Evolutionary conservation across 2,797 vertebrate genomes (phyloP).

Genomic region (Notolabrus celidotus): DNA sequence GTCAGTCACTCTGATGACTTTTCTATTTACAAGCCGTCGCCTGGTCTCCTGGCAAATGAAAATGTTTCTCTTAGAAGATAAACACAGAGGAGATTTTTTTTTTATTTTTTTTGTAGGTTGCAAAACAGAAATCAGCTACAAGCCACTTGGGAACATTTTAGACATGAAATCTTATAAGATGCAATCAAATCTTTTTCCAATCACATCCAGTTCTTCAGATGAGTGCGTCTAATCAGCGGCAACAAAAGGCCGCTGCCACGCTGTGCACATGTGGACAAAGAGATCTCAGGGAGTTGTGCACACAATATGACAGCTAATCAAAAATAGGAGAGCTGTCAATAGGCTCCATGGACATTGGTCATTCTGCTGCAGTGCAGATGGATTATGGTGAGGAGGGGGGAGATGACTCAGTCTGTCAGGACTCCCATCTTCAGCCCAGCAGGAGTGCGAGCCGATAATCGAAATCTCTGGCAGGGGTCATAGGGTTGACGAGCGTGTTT

Average conservation of each 20-base stretch:
- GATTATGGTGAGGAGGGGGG: slow-evolving; percentile 39
- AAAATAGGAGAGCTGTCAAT: slow-evolving; percentile 55
- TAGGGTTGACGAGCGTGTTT: slow-evolving; percentile 58
- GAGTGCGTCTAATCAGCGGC: slow-evolving; percentile 35
- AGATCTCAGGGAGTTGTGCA: slow-evolving; percentile 17
- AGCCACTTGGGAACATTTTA: slow-evolving; percentile 28
- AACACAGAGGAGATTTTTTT: slow-evolving; percentile 17
- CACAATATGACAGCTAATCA: slow-evolving; percentile 61
- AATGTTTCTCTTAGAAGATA: slow-evolving; percentile 36
- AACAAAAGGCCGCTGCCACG: slow-evolving; percentile 23
- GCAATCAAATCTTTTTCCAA: slow-evolving; percentile 13
- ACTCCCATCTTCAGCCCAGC: slow-evolving; percentile 69
- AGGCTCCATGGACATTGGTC: slow-evolving; percentile 56
- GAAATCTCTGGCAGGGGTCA: slow-evolving; percentile 69
- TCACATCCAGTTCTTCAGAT: slow-evolving; percentile 33
- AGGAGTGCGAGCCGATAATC: slow-evolving; percentile 70
- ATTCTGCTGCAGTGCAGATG: slow-evolving; percentile 67
- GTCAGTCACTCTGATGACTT: slow-evolving; percentile 56
- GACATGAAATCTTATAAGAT: slow-evolving; percentile 36
- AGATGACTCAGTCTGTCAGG: slow-evolving; percentile 61
- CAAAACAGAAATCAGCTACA: slow-evolving; percentile 31
- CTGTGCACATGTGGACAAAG: slow-evolving; percentile 34
- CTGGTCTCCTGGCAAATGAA: slow-evolving; percentile 41
- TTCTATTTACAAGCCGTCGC: slow-evolving; percentile 47
- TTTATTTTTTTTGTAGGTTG: slow-evolving; percentile 37